phyloP scores from a whole-genome alignment of 2,797 vertebrate species.

The Smutsia gigantea region DNA sequence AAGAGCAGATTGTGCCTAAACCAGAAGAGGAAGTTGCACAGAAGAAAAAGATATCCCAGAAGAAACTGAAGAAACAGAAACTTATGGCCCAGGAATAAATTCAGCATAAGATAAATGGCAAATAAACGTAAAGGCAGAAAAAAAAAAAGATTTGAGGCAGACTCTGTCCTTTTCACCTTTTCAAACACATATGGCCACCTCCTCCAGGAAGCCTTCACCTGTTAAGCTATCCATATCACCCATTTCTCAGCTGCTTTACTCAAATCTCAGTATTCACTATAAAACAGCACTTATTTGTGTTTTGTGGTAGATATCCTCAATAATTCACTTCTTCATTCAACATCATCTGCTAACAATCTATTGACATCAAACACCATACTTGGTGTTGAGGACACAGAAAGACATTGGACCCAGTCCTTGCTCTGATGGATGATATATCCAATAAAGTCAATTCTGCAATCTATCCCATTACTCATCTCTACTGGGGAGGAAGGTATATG shows the following conservation, averaged over 20 bases:
- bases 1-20: too few species aligned
- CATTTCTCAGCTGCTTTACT: neutral
- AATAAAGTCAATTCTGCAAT: neutral
- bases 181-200: neutral
- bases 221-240: neutral
- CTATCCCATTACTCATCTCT: neutral
- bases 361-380: neutral
- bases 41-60: too few species aligned
- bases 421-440: neutral
- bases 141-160: neutral
- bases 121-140: too few species aligned
- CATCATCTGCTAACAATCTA: neutral
- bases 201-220: neutral
- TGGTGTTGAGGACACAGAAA: neutral
- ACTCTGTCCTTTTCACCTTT: neutral
- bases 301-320: neutral
- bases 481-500: neutral
- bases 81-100: too few species aligned
- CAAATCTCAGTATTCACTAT: neutral
- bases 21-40: too few species aligned
- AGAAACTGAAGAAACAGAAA: too few species aligned
- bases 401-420: neutral
- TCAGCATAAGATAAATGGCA: too few species aligned
- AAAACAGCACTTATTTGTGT: neutral
- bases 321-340: neutral